Conservation (phyloP, 2,797 vertebrate species). For the Trachops cirrhosus region DNA sequence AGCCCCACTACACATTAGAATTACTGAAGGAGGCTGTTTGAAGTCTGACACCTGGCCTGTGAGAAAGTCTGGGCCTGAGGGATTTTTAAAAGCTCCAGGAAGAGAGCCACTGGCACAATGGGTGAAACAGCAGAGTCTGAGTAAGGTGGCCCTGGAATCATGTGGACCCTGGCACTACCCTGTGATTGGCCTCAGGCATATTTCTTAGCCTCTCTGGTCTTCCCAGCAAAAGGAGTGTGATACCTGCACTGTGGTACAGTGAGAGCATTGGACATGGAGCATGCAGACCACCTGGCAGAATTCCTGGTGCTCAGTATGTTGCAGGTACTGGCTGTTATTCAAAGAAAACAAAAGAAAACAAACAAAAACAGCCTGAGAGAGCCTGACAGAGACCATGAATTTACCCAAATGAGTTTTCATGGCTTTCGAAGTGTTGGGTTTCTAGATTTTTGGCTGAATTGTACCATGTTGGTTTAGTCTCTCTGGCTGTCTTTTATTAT, state of each 20-base stretch:
- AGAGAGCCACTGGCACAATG: background rate
- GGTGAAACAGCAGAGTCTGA: background rate
- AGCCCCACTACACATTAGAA: background rate
- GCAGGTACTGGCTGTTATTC: background rate
- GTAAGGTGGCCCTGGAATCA: background rate
- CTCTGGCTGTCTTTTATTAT: background rate
- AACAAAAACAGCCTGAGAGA: background rate
- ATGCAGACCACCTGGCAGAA: background rate
- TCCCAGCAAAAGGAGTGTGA: background rate
- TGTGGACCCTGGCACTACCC: too few relatives aligned
- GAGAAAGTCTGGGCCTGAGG: background rate
- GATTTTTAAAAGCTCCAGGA: background rate
- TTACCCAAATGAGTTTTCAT: background rate
- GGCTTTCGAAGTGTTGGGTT: background rate
- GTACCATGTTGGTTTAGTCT: background rate
- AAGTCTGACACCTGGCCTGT: background rate
- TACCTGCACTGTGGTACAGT: background rate
- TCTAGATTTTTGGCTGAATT: background rate
- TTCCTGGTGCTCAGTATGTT: background rate
- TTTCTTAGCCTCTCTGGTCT: background rate
- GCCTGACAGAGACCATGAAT: background rate
- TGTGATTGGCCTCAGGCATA: accelerated
- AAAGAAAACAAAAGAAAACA: background rate
- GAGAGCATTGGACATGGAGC: too few relatives aligned
- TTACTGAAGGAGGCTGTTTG: background rate